Evolutionary conservation across 2,888 invertebrate genomes (phyloP).

Genomic region (Eubasilissa splendida): DNA sequence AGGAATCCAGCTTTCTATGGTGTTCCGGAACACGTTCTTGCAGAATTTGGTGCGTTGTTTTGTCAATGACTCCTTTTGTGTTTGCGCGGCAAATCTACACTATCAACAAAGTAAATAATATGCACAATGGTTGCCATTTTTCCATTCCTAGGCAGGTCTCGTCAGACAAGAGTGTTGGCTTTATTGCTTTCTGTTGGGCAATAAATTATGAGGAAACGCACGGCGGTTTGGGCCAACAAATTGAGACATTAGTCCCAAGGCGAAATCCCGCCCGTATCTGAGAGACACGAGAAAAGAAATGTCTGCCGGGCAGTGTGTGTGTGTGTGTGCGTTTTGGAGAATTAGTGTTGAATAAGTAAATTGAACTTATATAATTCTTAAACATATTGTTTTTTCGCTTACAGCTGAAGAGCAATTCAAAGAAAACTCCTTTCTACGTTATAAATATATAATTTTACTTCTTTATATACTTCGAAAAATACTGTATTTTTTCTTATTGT

Average conservation of each 20-base stretch:
- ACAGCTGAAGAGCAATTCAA: too few relatives aligned
- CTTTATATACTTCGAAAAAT: too few relatives aligned
- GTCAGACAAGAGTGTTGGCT: conserved; percentile 45
- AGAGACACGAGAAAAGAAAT: background rate
- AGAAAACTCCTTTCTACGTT: too few relatives aligned
- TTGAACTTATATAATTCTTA: too few relatives aligned
- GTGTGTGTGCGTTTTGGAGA: too few relatives aligned
- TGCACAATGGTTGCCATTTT: conserved; percentile 23
- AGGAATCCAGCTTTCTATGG: conserved; percentile 36
- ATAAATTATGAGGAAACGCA: conserved; percentile 45
- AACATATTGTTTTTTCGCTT: too few relatives aligned
- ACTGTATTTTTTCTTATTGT: too few relatives aligned
- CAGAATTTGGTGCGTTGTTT: conserved; percentile 31
- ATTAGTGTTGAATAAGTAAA: too few relatives aligned
- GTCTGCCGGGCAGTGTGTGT: too few relatives aligned
- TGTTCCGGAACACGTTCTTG: conserved; percentile 22
- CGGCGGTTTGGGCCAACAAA: conserved; percentile 47
- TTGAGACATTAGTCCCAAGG: conserved; percentile 54
- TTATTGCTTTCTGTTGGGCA: conserved; percentile 46
- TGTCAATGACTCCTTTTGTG: conserved; percentile 34
- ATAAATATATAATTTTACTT: too few relatives aligned
- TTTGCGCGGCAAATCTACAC: conserved; percentile 7
- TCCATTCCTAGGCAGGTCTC: conserved; percentile 20
- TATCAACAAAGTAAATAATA: conserved; percentile 25
- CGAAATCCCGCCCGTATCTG: conserved; percentile 23